Evolutionary conservation across 2,888 invertebrate genomes (phyloP), one percentile per base, ranked within the genome.

Genomic region (Troides oblongomaculatus): DNA sequence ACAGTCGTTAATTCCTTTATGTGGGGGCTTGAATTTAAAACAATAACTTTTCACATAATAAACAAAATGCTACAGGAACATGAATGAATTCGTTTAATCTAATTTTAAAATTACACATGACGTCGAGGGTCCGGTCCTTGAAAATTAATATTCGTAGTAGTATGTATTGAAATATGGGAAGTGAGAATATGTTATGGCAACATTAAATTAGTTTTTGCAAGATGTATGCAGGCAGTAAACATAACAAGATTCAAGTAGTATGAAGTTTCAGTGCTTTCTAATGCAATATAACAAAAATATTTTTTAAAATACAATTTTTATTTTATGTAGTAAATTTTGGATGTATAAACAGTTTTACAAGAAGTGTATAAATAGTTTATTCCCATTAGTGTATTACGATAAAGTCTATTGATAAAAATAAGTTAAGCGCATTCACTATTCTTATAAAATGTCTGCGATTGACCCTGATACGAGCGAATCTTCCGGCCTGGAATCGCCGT

Each of bases 391-490:
- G 21, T 57, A 1, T 21, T 21, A 39, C 39, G 39, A 7, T 39
- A 39, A 39, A 10, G 39, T 39, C 39, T 39, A 10, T 8, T 39
- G 39, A 39, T 1, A 39, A 39, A 8, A 57, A 57, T 57, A 57
- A 10, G 4, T 59, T 17, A 23, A 59, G 23, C 25, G 18, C 25
- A 30, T 12, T 58, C 5, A 23, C n/a, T 58, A 58, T 58, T 21
- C 3, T 60, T 18, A 1, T 6, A 76, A 72, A 70, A 79, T 79
- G 78, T 76, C 84, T 36, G 75, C 83, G 61, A 87, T 88, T 79
- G 89, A 90, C 60, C 83, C 83, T 62, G 89, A 90, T 72, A 80
- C 82, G 72, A 88, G 88, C 72, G 88, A 88, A 68, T 79, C 83
- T 56, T 86, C 87, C 0, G 85, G 79, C 72, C 72, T 76, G 64